These are phyloP conservation scores for Pterocles burchelli DNA, from an alignment of 2,113 vertebrate species.

Conservation along the genomic window DNA sequence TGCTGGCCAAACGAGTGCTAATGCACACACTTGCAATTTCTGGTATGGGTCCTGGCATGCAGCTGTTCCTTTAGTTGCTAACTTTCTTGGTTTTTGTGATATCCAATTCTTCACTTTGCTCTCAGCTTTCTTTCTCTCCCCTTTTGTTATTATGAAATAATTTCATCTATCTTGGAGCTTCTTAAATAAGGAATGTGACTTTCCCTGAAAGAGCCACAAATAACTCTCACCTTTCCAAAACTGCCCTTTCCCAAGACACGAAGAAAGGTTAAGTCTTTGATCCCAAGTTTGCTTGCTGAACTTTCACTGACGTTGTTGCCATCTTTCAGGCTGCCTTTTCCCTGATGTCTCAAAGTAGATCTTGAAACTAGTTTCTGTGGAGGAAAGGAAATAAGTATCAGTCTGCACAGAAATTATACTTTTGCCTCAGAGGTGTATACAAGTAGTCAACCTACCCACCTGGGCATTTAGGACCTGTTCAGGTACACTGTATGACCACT, in stretches of 20 bases:
- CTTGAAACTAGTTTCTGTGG: slow-evolving; percentile 73
- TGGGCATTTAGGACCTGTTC: background rate
- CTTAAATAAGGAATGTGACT: background rate
- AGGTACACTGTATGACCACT: background rate
- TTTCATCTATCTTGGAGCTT: background rate
- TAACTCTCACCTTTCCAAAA: slow-evolving; percentile 92
- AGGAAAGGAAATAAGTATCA: background rate
- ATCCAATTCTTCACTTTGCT: background rate
- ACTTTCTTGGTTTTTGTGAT: background rate
- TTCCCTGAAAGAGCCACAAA: background rate
- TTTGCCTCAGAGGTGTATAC: background rate
- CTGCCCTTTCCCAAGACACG: slow-evolving; percentile 96
- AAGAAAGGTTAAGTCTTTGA: slow-evolving; percentile 90
- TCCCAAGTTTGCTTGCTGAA: slow-evolving; percentile 78
- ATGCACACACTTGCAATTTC: background rate
- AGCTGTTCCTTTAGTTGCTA: background rate
- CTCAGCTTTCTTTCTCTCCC: background rate
- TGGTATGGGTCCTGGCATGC: background rate
- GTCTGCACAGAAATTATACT: background rate
- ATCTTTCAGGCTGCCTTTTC: slow-evolving; percentile 60
- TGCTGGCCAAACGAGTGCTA: background rate
- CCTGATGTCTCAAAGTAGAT: slow-evolving; percentile 71
- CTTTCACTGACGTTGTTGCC: slow-evolving; percentile 12
- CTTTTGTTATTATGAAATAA: background rate
- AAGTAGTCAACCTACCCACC: background rate